Percentiles rank a stretch among this genome's conserved stretches.
Conservation (phyloP, 2,797 vertebrate species). For the Catharus ustulatus region DNA sequence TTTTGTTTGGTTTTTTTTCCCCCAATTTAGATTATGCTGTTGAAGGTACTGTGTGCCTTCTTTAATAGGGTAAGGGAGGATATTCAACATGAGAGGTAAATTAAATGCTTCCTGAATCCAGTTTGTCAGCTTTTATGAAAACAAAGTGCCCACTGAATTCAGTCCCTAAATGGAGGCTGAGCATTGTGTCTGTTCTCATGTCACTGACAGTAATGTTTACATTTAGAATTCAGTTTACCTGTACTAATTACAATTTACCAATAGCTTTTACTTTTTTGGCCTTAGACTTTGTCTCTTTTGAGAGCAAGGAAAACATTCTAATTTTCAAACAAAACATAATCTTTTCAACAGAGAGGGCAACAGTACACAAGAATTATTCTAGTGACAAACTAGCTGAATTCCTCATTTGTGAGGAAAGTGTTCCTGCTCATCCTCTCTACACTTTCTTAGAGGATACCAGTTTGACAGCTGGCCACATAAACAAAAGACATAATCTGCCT, state of each 20-base stretch:
- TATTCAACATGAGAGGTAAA: neutral
- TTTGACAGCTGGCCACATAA: neutral
- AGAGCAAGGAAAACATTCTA: neutral
- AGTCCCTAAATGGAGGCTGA: neutral
- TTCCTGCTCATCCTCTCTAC: neutral
- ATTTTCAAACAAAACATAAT: slow-evolving; percentile 11
- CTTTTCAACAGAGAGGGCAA: neutral
- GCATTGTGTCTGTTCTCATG: neutral
- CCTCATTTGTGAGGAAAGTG: neutral
- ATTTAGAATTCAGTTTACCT: slow-evolving; percentile 11
- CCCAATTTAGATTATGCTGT: neutral
- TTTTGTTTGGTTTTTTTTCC: rapidly evolving
- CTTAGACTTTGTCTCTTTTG: slow-evolving; percentile 16
- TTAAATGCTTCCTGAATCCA: neutral
- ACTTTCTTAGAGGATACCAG: neutral
- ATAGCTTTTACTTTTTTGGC: slow-evolving; percentile 10
- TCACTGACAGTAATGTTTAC: slow-evolving; percentile 25
- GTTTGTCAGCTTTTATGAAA: slow-evolving; percentile 8
- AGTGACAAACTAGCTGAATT: neutral
- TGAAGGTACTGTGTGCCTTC: neutral
- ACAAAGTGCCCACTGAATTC: neutral
- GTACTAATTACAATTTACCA: neutral
- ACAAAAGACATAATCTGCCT: neutral
- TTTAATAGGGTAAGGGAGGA: neutral
- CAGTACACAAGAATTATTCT: neutral